Evolutionary conservation across 2,888 invertebrate genomes (phyloP).

Genomic region (Oxyscelio sp.): DNA sequence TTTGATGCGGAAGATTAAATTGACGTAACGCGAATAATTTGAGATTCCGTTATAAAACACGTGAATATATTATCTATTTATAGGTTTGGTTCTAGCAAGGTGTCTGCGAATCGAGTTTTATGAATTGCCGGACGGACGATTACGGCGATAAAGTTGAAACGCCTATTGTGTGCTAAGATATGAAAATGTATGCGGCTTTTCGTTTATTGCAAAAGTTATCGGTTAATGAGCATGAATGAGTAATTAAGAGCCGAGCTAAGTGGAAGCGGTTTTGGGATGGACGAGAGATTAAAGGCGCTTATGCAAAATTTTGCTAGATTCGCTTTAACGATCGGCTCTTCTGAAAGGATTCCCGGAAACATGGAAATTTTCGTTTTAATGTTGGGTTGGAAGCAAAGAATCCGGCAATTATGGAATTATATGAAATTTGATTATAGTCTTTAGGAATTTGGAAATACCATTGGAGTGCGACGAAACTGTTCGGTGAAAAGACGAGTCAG

Average conservation of each 20-base stretch:
- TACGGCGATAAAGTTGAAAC: slow-evolving; percentile 46
- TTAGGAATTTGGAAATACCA: slow-evolving; percentile 1
- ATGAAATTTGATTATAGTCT: slow-evolving; percentile 33
- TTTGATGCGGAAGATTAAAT: slow-evolving; percentile 24
- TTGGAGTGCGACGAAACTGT: neutral
- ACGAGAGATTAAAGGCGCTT: no score
- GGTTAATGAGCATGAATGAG: slow-evolving; percentile 22
- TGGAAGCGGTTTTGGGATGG: neutral
- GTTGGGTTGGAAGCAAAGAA: no score
- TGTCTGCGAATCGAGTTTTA: slow-evolving; percentile 66
- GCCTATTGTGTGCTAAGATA: slow-evolving; percentile 34
- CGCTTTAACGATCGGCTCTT: neutral
- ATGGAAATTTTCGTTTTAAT: neutral
- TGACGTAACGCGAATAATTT: slow-evolving; percentile 61
- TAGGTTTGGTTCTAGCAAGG: slow-evolving; percentile 54
- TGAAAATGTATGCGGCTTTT: slow-evolving; percentile 46
- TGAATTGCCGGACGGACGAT: slow-evolving; percentile 56
- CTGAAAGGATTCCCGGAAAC: neutral
- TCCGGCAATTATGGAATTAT: slow-evolving; percentile 11
- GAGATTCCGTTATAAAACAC: slow-evolving; percentile 62
- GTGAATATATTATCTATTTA: slow-evolving; percentile 73
- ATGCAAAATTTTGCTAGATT: neutral
- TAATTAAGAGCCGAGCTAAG: slow-evolving; percentile 16
- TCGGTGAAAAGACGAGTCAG: no score
- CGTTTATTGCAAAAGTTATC: slow-evolving; percentile 36